Percentiles rank a stretch among this genome's conserved stretches.
These are phyloP conservation scores for Theocolax elegans DNA, from an alignment of 1,140 invertebrate species.

Conservation along the genomic window DNA sequence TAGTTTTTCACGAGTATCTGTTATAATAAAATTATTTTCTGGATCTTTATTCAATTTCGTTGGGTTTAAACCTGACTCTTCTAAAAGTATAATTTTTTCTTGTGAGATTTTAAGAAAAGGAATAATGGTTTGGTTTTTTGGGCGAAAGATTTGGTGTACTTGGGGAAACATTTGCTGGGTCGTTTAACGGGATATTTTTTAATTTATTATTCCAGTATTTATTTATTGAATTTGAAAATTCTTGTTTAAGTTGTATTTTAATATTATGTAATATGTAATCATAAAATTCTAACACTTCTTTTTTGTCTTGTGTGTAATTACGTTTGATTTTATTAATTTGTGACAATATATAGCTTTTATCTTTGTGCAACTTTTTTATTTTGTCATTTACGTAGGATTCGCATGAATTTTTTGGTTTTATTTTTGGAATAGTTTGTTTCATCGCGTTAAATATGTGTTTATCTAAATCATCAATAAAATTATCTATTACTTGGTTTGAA, in stretches of 20 bases:
- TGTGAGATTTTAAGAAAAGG: neutral
- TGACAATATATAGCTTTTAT: neutral
- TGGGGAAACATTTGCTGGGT: neutral
- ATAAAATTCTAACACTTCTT: neutral
- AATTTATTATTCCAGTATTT: neutral
- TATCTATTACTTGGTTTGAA: neutral
- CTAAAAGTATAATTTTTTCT: neutral
- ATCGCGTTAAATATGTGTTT: neutral
- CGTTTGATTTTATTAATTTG: neutral
- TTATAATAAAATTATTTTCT: constrained; percentile 4
- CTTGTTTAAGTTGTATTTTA: constrained; percentile 6
- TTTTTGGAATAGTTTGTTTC: neutral
- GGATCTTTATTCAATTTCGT: neutral
- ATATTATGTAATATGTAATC: neutral
- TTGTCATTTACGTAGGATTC: neutral
- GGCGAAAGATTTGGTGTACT: neutral
- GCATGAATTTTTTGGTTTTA: neutral
- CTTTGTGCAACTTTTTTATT: neutral
- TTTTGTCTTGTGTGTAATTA: neutral
- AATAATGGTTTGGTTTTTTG: neutral
- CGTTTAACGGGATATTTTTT: neutral
- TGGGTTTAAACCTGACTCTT: neutral
- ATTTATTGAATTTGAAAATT: neutral
- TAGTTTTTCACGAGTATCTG: constrained; percentile 7
- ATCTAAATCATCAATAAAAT: neutral